phyloP scores from a whole-genome alignment of 1,140 invertebrate species.

The Oedothorax gibbosus region DNA sequence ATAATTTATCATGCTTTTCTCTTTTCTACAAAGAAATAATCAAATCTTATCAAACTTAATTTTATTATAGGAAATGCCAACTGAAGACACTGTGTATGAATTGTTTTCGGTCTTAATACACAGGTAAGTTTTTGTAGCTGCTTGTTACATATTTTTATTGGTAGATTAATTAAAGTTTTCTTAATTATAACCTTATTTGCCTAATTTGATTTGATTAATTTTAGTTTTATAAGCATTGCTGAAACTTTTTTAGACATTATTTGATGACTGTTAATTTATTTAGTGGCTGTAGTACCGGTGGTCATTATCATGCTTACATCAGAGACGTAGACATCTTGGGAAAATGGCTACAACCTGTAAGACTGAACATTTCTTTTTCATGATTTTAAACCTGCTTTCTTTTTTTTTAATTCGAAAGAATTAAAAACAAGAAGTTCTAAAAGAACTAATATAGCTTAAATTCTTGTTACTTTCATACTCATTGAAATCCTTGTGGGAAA shows the following conservation, averaged over 20 bases:
- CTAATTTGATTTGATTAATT: neutral
- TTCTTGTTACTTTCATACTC: no score
- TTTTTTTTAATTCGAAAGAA: neutral
- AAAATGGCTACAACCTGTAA: conserved; percentile 50
- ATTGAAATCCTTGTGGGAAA: no score
- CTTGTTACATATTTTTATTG: neutral
- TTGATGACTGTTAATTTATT: neutral
- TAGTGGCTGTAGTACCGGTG: conserved; percentile 55
- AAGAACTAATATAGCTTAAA: no score
- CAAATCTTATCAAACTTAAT: neutral
- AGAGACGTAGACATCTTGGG: conserved; percentile 57
- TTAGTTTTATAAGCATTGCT: neutral
- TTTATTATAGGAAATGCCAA: conserved; percentile 28
- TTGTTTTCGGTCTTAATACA: conserved; percentile 59
- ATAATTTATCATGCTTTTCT: no score
- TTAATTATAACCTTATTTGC: no score
- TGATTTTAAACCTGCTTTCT: neutral
- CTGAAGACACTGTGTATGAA: conserved; percentile 53
- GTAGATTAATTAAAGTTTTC: neutral
- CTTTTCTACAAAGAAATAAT: no score
- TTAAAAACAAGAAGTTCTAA: no score
- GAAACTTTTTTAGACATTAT: no score
- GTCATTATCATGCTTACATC: conserved; percentile 60
- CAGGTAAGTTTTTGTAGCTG: conserved; percentile 26
- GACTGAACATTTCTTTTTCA: neutral